phyloP scores from a whole-genome alignment of 1,140 invertebrate genomes.

The Calephelis nemesis region DNA sequence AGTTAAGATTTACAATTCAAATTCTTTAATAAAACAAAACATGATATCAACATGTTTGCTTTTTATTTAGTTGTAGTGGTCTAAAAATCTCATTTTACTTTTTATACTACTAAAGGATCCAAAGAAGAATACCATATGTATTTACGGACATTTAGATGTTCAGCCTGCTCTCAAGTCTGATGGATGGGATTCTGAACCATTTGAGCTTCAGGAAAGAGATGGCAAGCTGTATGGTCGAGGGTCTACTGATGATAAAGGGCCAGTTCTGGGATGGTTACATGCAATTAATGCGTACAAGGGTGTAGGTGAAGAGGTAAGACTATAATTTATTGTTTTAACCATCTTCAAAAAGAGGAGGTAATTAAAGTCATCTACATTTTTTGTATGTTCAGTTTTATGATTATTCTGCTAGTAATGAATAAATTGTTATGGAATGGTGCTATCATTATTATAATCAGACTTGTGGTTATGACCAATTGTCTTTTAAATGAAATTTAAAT shows the following conservation, averaged over 20 bases:
- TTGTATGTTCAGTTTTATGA: too few species aligned
- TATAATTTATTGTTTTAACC: too few species aligned
- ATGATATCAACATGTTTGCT: too few species aligned
- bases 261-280: slow-evolving; percentile 96
- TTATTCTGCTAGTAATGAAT: too few species aligned
- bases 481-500: too few species aligned
- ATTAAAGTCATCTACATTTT: background rate
- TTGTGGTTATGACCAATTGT: too few species aligned
- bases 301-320: slow-evolving; percentile 78
- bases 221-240: slow-evolving; percentile 96
- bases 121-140: slow-evolving; percentile 93
- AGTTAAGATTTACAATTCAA: background rate
- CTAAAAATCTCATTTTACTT: slow-evolving; percentile 7
- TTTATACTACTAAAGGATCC: slow-evolving; percentile 80
- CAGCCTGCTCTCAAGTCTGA: slow-evolving; percentile 95
- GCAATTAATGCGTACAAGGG: slow-evolving; percentile 93
- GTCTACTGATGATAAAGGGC: slow-evolving; percentile 96
- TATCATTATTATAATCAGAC: too few species aligned
- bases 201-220: slow-evolving; percentile 92
- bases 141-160: slow-evolving; percentile 99
- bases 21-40: too few species aligned
- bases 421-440: too few species aligned
- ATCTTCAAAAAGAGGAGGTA: too few species aligned
- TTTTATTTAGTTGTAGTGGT: background rate
- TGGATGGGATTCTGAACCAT: slow-evolving; percentile 98